A percentile compares a stretch with the other conserved stretches of the same genome.
phyloP scores from a whole-genome alignment of 2,888 invertebrate genomes.

The Coelogynopora nodosa region DNA sequence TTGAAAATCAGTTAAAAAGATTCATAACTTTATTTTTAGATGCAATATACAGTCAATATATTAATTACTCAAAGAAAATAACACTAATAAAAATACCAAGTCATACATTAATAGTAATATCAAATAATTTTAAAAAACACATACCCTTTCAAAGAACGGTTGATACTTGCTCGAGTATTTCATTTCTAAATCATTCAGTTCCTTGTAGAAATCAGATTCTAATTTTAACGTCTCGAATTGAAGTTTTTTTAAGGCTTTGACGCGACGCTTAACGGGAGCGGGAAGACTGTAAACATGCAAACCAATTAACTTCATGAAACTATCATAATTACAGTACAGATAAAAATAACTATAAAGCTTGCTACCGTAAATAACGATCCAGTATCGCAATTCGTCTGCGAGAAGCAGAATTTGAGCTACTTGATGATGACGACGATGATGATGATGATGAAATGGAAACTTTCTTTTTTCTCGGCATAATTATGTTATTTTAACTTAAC shows the following conservation, averaged over 20 bases:
- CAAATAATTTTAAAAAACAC: no score
- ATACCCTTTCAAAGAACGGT: slow-evolving; percentile 75
- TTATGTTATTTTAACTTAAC: no score
- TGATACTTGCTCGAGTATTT: slow-evolving; percentile 78
- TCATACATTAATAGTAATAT: no score
- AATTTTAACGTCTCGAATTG: slow-evolving; percentile 79
- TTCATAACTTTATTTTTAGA: no score
- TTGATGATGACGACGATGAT: neutral
- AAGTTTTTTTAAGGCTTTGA: slow-evolving; percentile 78
- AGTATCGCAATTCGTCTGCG: neutral
- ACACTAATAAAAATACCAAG: no score
- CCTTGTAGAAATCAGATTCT: slow-evolving; percentile 86
- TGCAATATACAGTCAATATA: no score
- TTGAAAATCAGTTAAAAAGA: no score
- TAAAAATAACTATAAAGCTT: neutral
- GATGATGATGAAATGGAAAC: neutral
- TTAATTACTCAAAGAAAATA: no score
- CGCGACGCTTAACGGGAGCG: slow-evolving; percentile 73
- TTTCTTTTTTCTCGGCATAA: no score
- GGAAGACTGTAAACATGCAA: slow-evolving; percentile 65
- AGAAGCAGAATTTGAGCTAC: neutral
- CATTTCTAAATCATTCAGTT: slow-evolving; percentile 86
- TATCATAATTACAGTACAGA: neutral
- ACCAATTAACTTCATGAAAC: neutral
- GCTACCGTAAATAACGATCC: neutral